Conservation (phyloP, 1,140 invertebrate species). For the Augochlora pura region DNA sequence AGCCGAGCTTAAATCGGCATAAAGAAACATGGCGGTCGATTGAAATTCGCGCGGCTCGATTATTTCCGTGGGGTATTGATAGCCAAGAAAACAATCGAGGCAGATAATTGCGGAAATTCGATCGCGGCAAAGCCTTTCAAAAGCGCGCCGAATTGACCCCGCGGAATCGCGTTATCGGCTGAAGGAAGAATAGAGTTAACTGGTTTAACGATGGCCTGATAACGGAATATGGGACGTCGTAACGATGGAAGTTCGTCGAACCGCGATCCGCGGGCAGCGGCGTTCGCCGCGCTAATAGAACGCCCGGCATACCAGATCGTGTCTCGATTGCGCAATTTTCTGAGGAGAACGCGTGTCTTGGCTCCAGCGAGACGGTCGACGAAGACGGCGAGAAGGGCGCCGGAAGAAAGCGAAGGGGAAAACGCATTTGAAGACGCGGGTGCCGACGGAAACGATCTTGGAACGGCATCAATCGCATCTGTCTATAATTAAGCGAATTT, state of each 20-base stretch:
- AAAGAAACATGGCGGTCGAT: no score
- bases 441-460: slow-evolving; percentile 6
- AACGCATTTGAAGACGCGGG: slow-evolving; percentile 4
- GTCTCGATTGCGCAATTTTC: slow-evolving; percentile 54
- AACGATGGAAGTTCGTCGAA: slow-evolving; percentile 43
- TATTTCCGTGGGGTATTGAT: neutral
- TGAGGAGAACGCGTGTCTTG: slow-evolving; percentile 23
- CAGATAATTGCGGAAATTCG: neutral
- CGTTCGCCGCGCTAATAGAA: slow-evolving; percentile 24
- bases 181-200: slow-evolving; percentile 2
- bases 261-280: neutral
- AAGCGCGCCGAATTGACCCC: slow-evolving; percentile 6
- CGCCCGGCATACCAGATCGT: slow-evolving; percentile 31
- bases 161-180: slow-evolving; percentile 13
- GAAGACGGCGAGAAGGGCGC: slow-evolving; percentile 14
- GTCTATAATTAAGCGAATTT: neutral
- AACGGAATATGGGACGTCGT: slow-evolving; percentile 34
- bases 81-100: neutral
- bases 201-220: slow-evolving; percentile 30
- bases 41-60: neutral
- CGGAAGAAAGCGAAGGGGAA: slow-evolving; percentile 49
- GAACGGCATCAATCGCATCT: slow-evolving; percentile 13
- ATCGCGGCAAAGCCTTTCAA: neutral
- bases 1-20: no score
- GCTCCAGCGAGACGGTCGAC: slow-evolving; percentile 32